Base-by-base conservation (phyloP, 1,140 invertebrate genomes). In the Papilio dardanus region DNA sequence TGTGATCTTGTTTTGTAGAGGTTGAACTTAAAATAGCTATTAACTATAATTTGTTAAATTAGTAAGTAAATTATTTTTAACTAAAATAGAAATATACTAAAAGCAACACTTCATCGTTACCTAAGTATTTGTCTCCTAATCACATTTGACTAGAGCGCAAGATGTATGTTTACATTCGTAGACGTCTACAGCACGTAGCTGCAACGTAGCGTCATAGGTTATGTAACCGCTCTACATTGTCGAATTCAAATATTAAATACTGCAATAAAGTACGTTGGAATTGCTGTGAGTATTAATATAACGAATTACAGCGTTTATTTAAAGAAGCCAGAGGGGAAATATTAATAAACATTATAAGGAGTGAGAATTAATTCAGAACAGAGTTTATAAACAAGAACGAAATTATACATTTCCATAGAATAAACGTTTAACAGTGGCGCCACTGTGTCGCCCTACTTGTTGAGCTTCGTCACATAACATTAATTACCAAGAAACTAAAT, bases 381-480 rank as follows among this genome's bases (percentile, higher is more conserved):
- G 8, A n/a, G 19, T 46, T 19, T 46, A 46, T 46, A 46, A 46
- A 46, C 42, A 6, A 7, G 42, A 19, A 46, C 42, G 5, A 46
- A 46, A 46, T 46, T 46, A 16, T 6, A 46, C 1, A 46, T 35
- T 35, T 35, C 35, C 35, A 37, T 46, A 46, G 42, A 19, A 46
- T n/a, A 19, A 31, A 30, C 46, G 71, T 76, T 3, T 12, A 73
- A 35, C 65, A 54, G 75, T 71, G 84, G 85, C 87, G 89, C 86
- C 88, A 79, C 81, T 76, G 77, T 74, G 87, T 84, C 89, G 89
- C 83, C 85, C 82, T 86, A 90, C 85, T 89, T 90, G 87, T 90
- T 90, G 88, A 46, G 5, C 42, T 85, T 62, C 80, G 75, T 78
- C 69, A 69, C 81, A 77, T 77, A 42, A 42, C 14, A 16, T 19